Evolutionary conservation across 1,140 invertebrate genomes (phyloP).

Genomic region (Zophobas atratus): DNA sequence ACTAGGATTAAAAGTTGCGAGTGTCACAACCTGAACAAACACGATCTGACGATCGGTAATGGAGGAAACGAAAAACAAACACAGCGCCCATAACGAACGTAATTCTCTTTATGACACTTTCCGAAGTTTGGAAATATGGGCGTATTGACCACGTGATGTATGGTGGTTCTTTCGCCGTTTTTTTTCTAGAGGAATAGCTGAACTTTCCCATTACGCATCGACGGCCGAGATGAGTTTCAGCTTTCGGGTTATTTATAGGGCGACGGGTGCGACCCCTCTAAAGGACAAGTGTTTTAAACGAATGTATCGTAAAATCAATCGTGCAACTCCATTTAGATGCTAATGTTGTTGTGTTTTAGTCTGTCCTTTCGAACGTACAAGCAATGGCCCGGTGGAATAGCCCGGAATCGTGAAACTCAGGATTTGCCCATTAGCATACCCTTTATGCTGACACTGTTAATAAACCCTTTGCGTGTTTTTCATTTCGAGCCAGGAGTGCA

Average conservation of each 20-base stretch:
- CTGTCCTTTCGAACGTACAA: not conserved
- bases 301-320: constrained; percentile 34
- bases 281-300: constrained; percentile 21
- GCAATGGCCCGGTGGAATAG: too few relatives aligned
- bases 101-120: constrained; percentile 3
- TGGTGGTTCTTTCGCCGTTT: not conserved
- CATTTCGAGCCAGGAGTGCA: too few relatives aligned
- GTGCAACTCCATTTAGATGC: constrained; percentile 17
- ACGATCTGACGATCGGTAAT: not conserved
- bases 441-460: too few relatives aligned
- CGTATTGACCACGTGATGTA: constrained; percentile 14
- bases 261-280: not conserved
- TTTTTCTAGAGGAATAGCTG: not conserved
- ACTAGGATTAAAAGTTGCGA: not conserved
- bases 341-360: constrained; percentile 19
- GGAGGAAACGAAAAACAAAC: constrained; percentile 2
- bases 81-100: too few relatives aligned
- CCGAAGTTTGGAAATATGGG: constrained; percentile 24
- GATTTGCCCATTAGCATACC: too few relatives aligned
- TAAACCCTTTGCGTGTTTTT: too few relatives aligned
- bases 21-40: not conserved
- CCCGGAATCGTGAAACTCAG: too few relatives aligned
- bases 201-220: not conserved
- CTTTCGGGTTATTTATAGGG: constrained; percentile 26
- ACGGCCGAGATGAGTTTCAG: constrained; percentile 6